Percentiles rank a stretch among this genome's conserved stretches.
These are phyloP conservation scores for Mycogona germanica DNA, from an alignment of 2,888 invertebrate genomes.

Conservation along the genomic window DNA sequence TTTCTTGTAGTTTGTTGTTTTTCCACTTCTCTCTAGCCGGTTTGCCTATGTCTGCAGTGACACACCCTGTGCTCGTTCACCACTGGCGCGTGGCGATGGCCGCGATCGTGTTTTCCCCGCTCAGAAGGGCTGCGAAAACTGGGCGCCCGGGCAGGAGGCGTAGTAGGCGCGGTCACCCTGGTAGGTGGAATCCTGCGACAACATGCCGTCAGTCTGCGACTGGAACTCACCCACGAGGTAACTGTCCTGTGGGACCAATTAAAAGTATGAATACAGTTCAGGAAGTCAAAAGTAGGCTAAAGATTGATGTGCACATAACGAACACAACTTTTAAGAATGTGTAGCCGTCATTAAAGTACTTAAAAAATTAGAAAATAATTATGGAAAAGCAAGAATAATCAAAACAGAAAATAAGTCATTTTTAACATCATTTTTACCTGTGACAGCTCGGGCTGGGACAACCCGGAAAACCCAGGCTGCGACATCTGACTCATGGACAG, in stretches of 20 bases:
- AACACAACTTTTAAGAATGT: no score
- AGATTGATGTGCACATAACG: not conserved
- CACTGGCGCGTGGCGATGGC: not conserved
- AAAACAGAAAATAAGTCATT: no score
- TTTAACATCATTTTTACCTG: conserved; percentile 36
- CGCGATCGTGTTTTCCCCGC: no score
- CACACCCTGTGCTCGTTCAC: conserved; percentile 18
- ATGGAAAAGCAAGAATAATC: not conserved
- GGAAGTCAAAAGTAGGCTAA: not conserved
- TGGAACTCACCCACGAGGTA: conserved; percentile 70
- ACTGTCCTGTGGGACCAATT: conserved; percentile 53
- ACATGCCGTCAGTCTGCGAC: conserved; percentile 86
- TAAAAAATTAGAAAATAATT: not conserved
- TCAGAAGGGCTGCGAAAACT: conserved; percentile 36
- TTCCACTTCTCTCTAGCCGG: no score
- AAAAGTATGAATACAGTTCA: conserved; percentile 29
- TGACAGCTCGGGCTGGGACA: conserved; percentile 53
- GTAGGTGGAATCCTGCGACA: conserved; percentile 85
- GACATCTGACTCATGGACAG: conserved; percentile 39
- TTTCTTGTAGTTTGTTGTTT: not conserved
- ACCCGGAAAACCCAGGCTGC: conserved; percentile 41
- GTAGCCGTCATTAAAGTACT: not conserved
- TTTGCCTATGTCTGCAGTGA: conserved; percentile 17
- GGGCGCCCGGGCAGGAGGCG: conserved; percentile 36
- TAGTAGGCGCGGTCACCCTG: conserved; percentile 45